A percentile compares a stretch with the other conserved stretches of the same genome.
phyloP scores from a whole-genome alignment of 2,888 invertebrate species.

The Amiota mariae region DNA sequence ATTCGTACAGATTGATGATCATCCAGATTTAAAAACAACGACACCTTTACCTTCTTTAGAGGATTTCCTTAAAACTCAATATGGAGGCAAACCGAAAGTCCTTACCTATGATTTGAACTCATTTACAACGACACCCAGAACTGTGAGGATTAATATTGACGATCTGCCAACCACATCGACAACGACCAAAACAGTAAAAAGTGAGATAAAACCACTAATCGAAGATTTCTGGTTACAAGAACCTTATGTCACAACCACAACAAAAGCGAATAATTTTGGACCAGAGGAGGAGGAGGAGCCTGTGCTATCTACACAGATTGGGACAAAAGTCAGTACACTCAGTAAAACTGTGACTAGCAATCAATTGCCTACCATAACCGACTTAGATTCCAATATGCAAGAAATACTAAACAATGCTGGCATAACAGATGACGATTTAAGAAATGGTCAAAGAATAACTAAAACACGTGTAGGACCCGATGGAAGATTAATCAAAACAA shows the following conservation, averaged over 20 bases:
- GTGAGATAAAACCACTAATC: conserved; percentile 16
- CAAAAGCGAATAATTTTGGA: conserved; percentile 2
- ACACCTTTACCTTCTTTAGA: conserved; percentile 42
- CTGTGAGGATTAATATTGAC: conserved; percentile 40
- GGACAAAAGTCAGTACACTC: conserved; percentile 34
- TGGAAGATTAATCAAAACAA: conserved; percentile 51
- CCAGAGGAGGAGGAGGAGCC: neutral
- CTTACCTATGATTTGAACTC: conserved; percentile 8
- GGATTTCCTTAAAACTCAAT: conserved; percentile 44
- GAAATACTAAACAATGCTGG: conserved; percentile 50
- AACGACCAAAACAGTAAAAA: conserved; percentile 3
- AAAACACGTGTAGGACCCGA: conserved; percentile 52
- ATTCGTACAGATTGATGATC: neutral
- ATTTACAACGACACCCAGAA: neutral
- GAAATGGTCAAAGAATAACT: conserved; percentile 42
- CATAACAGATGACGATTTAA: conserved; percentile 54
- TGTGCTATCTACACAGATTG: neutral
- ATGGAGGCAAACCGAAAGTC: conserved; percentile 21
- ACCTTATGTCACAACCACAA: conserved; percentile 29
- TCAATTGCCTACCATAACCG: conserved; percentile 27
- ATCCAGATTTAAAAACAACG: conserved; percentile 31
- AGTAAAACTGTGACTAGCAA: conserved; percentile 34
- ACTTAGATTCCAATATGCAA: conserved; percentile 46
- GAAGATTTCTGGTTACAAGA: conserved; percentile 36
- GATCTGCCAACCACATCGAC: conserved; percentile 45